Percentiles rank a stretch among this genome's conserved stretches.
Conservation (phyloP, 2,113 vertebrate genomes). For the Cryptotis parvus region DNA sequence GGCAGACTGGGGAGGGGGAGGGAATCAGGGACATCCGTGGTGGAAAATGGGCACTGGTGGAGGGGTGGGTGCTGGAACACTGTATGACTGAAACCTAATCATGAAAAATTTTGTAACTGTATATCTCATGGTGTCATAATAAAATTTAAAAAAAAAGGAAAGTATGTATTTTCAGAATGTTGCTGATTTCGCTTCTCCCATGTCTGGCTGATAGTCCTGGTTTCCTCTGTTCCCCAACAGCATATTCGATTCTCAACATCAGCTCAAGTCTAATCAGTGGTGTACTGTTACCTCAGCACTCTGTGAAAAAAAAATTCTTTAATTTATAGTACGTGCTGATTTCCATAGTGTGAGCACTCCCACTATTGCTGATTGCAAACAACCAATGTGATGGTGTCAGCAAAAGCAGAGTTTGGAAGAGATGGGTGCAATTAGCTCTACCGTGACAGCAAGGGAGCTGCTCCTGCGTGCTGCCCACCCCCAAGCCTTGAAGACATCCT, state of each 20-base stretch:
- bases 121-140: no score
- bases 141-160: no score
- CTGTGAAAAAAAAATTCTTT: neutral
- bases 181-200: neutral
- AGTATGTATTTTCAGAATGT: no score
- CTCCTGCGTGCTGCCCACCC: neutral
- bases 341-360: neutral
- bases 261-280: neutral
- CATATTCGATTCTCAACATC: neutral
- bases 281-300: neutral
- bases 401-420: neutral
- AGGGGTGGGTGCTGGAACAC: no score
- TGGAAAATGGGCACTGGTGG: no score
- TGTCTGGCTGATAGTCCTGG: neutral
- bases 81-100: no score
- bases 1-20: no score
- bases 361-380: neutral
- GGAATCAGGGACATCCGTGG: no score
- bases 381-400: neutral
- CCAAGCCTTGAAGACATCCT: neutral
- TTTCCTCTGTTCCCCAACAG: neutral
- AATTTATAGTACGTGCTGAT: neutral
- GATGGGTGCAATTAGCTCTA: neutral
- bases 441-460: neutral
- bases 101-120: no score